These are phyloP conservation scores for Anadara kagoshimensis DNA, from an alignment of 1,140 invertebrate genomes.

Conservation along the genomic window DNA sequence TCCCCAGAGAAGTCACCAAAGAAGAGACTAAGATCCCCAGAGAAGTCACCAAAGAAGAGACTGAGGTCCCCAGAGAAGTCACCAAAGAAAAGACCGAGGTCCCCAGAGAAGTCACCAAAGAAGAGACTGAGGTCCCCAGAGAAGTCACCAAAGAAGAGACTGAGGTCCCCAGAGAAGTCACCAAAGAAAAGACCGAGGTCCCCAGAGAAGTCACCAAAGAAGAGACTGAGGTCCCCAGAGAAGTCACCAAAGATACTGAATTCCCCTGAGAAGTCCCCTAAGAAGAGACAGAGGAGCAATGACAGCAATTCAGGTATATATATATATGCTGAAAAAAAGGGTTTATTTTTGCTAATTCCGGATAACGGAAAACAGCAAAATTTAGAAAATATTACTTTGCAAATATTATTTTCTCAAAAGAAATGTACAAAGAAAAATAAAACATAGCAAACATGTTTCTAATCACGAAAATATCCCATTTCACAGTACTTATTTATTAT, in stretches of 20 bases:
- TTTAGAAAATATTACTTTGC: slow-evolving; percentile 4
- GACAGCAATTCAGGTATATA: slow-evolving; percentile 8
- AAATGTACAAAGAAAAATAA: slow-evolving; percentile 1
- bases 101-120: slow-evolving; percentile 7
- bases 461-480: slow-evolving; percentile 3
- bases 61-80: no score
- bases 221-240: slow-evolving; percentile 5
- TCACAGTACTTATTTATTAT: slow-evolving; percentile 6
- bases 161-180: slow-evolving; percentile 5
- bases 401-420: background rate
- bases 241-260: slow-evolving; percentile 7
- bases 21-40: no score
- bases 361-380: slow-evolving; percentile 1
- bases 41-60: no score
- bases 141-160: slow-evolving; percentile 10
- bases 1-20: no score
- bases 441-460: slow-evolving; percentile 8
- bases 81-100: slow-evolving; percentile 3
- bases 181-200: slow-evolving; percentile 6
- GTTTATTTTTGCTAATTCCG: slow-evolving; percentile 2
- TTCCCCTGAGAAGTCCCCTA: background rate
- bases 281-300: slow-evolving; percentile 2
- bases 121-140: slow-evolving; percentile 4
- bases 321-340: background rate
- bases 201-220: slow-evolving; percentile 11